Percentiles rank a stretch among this genome's conserved stretches.
Conservation (phyloP, 2,797 vertebrate species). For the Chrysocyon brachyurus region DNA sequence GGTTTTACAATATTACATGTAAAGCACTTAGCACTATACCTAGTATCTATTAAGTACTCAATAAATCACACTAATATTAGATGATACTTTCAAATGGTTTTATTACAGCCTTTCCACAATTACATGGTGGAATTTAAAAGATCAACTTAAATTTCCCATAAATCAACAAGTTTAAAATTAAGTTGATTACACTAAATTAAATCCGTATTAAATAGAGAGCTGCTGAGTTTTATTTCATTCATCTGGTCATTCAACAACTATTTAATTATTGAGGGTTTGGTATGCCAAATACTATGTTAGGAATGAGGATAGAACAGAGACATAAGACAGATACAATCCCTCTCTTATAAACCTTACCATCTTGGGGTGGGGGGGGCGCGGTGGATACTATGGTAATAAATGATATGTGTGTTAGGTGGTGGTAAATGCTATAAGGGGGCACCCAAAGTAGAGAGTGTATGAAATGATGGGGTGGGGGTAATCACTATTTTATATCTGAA, state of each 20-base stretch:
- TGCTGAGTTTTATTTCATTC: background rate
- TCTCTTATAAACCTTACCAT: background rate
- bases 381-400: background rate
- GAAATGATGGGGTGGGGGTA: background rate
- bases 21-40: background rate
- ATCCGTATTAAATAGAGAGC: background rate
- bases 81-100: background rate
- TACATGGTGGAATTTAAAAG: background rate
- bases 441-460: background rate
- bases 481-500: background rate
- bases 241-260: background rate
- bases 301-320: background rate
- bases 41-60: background rate
- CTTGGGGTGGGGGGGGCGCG: too few species aligned
- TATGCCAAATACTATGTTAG: background rate
- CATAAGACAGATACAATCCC: too few species aligned
- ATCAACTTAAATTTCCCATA: background rate
- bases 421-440: fast-evolving
- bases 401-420: too few species aligned
- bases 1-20: background rate
- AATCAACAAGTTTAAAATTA: background rate
- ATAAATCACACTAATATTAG: background rate
- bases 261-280: background rate
- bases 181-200: background rate
- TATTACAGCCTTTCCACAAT: slow-evolving; percentile 11